Evolutionary conservation across 2,888 invertebrate species (phyloP), one percentile per base, ranked within the genome.

Genomic region (Napeogenes sylphis): DNA sequence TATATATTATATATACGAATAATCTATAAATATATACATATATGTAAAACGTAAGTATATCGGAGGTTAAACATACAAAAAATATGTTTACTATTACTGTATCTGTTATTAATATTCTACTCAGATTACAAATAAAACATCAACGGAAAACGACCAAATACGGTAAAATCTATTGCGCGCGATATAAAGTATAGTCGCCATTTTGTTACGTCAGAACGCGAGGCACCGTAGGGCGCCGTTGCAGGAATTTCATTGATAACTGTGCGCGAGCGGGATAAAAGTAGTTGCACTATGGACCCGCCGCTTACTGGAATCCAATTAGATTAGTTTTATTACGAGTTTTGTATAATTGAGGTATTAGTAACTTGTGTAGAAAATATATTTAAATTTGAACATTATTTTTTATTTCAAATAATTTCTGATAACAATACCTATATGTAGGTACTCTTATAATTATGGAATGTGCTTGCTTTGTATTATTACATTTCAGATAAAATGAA

Each of bases 171-270:
- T 56, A n/a, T 56, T 61, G 61, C 55, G 56, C 62, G 64, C 64
- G 67, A 68, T 59, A 69, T 67, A 72, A 72, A 78, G 72, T 75
- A 76, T 63, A 70, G 76, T 78, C 84, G 86, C 86, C 86, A 88
- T 88, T 82, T 88, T 88, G 84, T 86, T 81, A 86, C 86, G 85
- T 87, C 86, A 86, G 78, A 78, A 81, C 85, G 83, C 81, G 82
- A 83, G 82, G 83, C 83, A 83, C 84, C 84, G 85, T 81, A 82
- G 76, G 73, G 74, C 78, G 77, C 68, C 66, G 76, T 76, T 78
- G 78, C 78, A 83, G 83, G 85, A 83, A 87, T 88, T 86, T 85
- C 87, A 89, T 88, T 89, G 89, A 89, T 88, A 88, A 88, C 76
- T 84, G 79, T 76, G 80, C 81, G 83, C 74, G 84, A 85, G 84